Evolutionary conservation across 2,888 invertebrate species (phyloP).

Genomic region (Rotaria magnacalcarata): DNA sequence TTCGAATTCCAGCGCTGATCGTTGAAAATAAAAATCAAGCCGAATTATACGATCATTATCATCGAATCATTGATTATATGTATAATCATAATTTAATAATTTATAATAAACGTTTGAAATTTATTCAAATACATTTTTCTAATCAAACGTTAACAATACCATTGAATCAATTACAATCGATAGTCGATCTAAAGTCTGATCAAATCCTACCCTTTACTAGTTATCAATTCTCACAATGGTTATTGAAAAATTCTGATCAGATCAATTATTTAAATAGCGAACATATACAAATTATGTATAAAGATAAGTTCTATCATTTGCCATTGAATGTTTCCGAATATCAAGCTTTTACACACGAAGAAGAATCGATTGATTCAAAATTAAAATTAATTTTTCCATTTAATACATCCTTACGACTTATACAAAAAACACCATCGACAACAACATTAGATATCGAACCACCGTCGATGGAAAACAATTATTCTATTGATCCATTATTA

Average conservation of each 20-base stretch:
- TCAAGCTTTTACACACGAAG: no score
- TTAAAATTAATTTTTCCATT: slow-evolving; percentile 30
- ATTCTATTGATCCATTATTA: not conserved
- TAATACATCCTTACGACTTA: not conserved
- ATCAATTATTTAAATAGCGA: not conserved
- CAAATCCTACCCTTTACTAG: not conserved
- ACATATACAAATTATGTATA: not conserved
- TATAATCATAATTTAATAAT: slow-evolving; percentile 1
- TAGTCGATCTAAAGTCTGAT: not conserved
- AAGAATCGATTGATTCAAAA: not conserved
- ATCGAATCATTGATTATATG: not conserved
- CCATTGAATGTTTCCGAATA: not conserved
- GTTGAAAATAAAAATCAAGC: no score
- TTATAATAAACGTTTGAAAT: not conserved
- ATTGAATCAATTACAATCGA: not conserved
- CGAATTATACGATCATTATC: not conserved
- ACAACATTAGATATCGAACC: not conserved
- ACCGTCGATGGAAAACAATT: not conserved
- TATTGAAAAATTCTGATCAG: not conserved
- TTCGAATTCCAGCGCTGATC: not conserved
- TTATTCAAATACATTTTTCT: not conserved
- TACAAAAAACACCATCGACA: slow-evolving; percentile 25
- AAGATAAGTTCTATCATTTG: not conserved
- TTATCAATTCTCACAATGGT: not conserved
- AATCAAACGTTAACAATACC: not conserved